Base-by-base conservation (phyloP, 2,888 invertebrate genomes). In the Gari tellinella region DNA sequence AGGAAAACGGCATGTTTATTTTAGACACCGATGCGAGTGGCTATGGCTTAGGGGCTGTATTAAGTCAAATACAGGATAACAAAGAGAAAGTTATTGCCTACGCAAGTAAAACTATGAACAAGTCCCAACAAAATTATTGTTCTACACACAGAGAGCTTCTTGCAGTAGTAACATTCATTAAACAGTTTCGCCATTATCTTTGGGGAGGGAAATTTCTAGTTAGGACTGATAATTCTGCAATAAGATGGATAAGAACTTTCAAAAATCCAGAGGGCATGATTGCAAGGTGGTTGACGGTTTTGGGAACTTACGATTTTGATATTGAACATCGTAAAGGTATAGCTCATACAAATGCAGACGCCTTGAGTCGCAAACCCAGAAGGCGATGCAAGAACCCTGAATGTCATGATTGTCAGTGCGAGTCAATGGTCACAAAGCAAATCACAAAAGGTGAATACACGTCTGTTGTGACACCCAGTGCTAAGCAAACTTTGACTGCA, bases 1-100 rank as follows among this genome's bases (percentile, higher is more conserved):
- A n/a, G n/a, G n/a, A n/a, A 31, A 48, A 74, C 12, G 63, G 48
- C 1, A 19, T 19, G 12, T 80, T 76, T 57, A 63, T 82, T 12
- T 43, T 82, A 21, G 83, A 85, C 52, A 80, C 74, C 15, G 80
- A 85, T 66, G 85, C 81, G 12, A 72, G 78, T 56, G 60, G 53
- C 12, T 25, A 7, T 43, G 80, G 77, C 7, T 73, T 85, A 14
- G 83, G 83, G 5, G 77, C 70, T 14, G 78, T 80, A 7, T 48
- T 81, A 10, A 75, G 78, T 23, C 80, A 83, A 69, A 43, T 70
- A 5, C 67, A 80, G 45, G 66, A 75, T 19, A 74, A 70, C 1
- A 55, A 70, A 43, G 83, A n/a, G n/a, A n/a, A n/a, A n/a, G n/a
- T n/a, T n/a, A n/a, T n/a, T n/a, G n/a, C n/a, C n/a, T n/a, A n/a